phyloP scores from a whole-genome alignment of 2,113 vertebrate genomes.

The Ictalurus furcatus region DNA sequence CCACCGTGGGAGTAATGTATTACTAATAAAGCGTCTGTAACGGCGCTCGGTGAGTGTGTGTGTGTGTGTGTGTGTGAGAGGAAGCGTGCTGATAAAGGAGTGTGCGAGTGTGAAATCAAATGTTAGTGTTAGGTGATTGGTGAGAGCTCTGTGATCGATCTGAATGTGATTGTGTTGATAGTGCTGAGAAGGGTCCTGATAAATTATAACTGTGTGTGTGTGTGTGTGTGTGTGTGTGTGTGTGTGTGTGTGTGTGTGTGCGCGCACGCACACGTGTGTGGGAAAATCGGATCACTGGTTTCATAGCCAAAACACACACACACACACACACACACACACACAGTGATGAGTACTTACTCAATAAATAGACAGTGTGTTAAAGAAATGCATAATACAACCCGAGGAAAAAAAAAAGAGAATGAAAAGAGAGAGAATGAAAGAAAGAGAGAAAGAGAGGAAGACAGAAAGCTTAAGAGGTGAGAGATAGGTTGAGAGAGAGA shows the following conservation, averaged over 20 bases:
- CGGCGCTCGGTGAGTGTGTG: neutral
- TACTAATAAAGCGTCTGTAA: neutral
- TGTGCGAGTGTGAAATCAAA: conserved; percentile 25
- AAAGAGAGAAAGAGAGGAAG: neutral
- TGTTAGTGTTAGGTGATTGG: conserved; percentile 44
- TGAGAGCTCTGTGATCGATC: conserved; percentile 38
- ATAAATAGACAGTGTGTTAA: conserved; percentile 8
- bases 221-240: conserved; percentile 24
- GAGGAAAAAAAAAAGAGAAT: neutral
- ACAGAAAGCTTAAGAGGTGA: neutral
- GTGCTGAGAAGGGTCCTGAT: conserved; percentile 31
- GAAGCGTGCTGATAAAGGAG: conserved; percentile 14
- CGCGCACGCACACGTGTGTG: neutral
- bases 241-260: conserved; percentile 6
- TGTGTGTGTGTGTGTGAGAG: neutral
- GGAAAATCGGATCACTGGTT: conserved; percentile 10
- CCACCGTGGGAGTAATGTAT: neutral
- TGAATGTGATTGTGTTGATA: conserved; percentile 46
- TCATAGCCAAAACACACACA: conserved; percentile 28
- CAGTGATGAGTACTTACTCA: conserved; percentile 17
- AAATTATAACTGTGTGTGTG: conserved; percentile 22
- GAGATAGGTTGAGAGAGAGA: neutral
- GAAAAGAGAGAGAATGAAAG: neutral
- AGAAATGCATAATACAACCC: neutral
- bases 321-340: conserved; percentile 16